Conservation (phyloP, 2,113 vertebrate species). For the Percina caprodes region DNA sequence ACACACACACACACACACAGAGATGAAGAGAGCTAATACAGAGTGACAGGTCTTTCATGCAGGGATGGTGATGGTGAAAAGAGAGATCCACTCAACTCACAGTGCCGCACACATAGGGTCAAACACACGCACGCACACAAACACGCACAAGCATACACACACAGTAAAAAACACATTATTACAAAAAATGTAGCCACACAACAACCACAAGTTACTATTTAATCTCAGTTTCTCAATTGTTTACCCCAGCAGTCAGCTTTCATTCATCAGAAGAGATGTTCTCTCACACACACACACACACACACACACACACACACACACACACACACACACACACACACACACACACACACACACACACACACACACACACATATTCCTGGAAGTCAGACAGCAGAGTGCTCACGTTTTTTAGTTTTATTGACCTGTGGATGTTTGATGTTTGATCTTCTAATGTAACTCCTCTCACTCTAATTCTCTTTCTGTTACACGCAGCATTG, state of each 20-base stretch:
- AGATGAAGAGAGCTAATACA: conserved; percentile 79
- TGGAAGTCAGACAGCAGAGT: conserved; percentile 32
- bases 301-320: background rate
- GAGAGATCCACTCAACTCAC: conserved; percentile 81
- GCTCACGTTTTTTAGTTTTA: conserved; percentile 43
- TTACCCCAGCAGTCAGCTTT: conserved; percentile 48
- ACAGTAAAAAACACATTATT: conserved; percentile 30
- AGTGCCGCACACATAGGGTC: conserved; percentile 24
- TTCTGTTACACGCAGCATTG: background rate
- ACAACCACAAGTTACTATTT: conserved; percentile 38
- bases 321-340: conserved; percentile 3
- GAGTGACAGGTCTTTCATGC: conserved; percentile 87
- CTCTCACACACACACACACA: background rate
- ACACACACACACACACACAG: conserved; percentile 21
- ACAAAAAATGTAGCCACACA: conserved; percentile 38
- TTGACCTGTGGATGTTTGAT: conserved; percentile 63
- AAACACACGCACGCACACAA: conserved; percentile 1
- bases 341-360: conserved; percentile 6
- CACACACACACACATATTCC: background rate
- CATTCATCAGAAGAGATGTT: conserved; percentile 40
- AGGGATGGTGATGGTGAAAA: conserved; percentile 85
- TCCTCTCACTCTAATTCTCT: background rate
- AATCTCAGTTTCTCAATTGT: conserved; percentile 55
- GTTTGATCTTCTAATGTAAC: conserved; percentile 42
- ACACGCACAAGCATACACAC: conserved; percentile 23